Evolutionary conservation across 2,888 invertebrate species (phyloP), one percentile per base, ranked within the genome.

Genomic region (Diadegma fenestrale): DNA sequence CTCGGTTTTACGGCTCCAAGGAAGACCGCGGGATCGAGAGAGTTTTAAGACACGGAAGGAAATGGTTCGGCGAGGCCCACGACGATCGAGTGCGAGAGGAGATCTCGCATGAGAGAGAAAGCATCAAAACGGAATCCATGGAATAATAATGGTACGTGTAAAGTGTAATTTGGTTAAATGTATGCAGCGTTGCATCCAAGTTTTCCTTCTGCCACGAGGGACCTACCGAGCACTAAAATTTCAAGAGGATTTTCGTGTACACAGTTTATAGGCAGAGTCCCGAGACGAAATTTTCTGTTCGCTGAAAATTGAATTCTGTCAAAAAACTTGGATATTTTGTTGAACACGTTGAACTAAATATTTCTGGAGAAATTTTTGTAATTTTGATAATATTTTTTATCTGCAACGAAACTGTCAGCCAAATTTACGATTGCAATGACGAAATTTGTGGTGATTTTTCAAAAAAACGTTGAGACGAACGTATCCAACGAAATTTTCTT

Each of bases 161-260:
- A 92, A 92, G 92, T 92, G 90, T 92, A 92, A 92, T 92, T 92
- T 92, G 91, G 89, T 92, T 92, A 92, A 92, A 91, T 91, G 92
- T 92, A 92, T 92, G 92, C 91, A 92, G 90, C 90, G 92, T 91
- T 90, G 91, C 88, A 89, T 90, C 83, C 90, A 90, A 88, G 90
- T 88, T 88, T 88, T 89, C 88, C 90, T 88, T 86, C 84, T 88
- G 88, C 86, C 72, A 80, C 73, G 92, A 92, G 92, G 90, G 87
- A 89, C 86, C 92, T 91, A 89, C 86, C 84, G 87, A 91, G 85
- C 68, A 10, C 82, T 12, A 4, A 51, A 64, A 51, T 30, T 30
- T 17, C 48, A n/a, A 63, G 66, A 66, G 54, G 45, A 12, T 66
- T 54, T 66, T 64, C 48, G 30, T 33, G 0, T 64, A n/a, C n/a